Conservation (phyloP, 2,797 vertebrate genomes). For the Linurgus olivaceus region DNA sequence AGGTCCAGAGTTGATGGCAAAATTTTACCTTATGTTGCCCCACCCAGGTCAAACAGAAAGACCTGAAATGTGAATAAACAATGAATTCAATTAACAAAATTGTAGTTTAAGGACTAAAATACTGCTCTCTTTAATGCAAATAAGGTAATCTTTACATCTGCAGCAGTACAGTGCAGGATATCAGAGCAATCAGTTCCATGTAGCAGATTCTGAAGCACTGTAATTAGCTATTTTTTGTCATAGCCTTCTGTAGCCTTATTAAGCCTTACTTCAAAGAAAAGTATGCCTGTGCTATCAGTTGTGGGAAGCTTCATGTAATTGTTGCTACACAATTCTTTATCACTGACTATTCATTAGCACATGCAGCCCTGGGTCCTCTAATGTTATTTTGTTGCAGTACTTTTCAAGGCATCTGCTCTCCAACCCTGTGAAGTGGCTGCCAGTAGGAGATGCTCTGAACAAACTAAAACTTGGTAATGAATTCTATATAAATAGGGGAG, state of each 20-base stretch:
- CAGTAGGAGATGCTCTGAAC: neutral
- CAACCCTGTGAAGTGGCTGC: neutral
- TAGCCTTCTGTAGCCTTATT: neutral
- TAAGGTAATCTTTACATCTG: neutral
- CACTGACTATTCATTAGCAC: neutral
- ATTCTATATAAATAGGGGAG: neutral
- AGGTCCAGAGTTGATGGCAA: neutral
- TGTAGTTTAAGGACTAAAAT: neutral
- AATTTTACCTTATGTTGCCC: rapidly evolving
- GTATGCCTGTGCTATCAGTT: neutral
- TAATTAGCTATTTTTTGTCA: neutral
- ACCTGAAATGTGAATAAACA: neutral
- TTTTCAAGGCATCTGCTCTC: neutral
- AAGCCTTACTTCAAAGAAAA: neutral
- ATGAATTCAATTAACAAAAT: neutral
- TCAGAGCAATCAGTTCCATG: neutral
- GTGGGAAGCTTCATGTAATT: neutral
- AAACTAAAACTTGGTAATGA: neutral
- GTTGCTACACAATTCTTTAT: neutral
- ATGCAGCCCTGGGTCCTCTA: neutral
- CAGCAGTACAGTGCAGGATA: neutral
- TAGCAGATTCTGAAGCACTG: neutral
- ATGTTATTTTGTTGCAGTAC: neutral
- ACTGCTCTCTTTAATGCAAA: neutral
- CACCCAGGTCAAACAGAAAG: neutral